Evolutionary conservation across 2,797 vertebrate species (phyloP).

Genomic region (Neomorphus geoffroyi): DNA sequence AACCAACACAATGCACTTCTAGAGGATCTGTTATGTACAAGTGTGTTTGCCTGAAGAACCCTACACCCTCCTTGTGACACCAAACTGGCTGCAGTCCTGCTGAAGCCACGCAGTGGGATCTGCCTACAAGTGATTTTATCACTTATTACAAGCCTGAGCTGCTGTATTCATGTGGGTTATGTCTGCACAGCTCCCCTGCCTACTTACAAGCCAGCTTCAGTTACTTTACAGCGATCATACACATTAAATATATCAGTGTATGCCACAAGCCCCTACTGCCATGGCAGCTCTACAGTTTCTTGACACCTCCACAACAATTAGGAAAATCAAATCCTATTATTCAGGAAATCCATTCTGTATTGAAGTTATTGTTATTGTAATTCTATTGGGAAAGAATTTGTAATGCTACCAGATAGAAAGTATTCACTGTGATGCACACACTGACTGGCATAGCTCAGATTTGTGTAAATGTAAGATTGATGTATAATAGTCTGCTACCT

Average conservation of each 20-base stretch:
- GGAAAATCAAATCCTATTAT: background rate
- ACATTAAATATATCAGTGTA: rapidly evolving
- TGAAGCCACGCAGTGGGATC: background rate
- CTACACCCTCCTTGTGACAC: background rate
- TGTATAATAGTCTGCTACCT: background rate
- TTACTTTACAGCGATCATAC: background rate
- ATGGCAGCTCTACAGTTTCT: background rate
- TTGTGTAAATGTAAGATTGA: background rate
- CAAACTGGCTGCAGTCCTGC: background rate
- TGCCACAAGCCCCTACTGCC: background rate
- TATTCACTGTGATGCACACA: background rate
- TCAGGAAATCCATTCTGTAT: background rate
- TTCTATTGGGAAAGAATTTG: background rate
- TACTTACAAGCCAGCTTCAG: background rate
- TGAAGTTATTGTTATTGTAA: background rate
- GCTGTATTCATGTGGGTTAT: background rate
- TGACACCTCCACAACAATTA: background rate
- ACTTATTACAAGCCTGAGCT: background rate
- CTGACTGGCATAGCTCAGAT: background rate
- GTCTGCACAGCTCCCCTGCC: background rate
- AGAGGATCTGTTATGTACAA: background rate
- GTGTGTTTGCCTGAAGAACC: background rate
- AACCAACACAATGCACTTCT: background rate
- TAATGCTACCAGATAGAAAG: background rate
- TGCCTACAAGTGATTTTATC: background rate